A percentile compares a stretch with the other conserved stretches of the same genome.
Conservation (phyloP, 2,113 vertebrate genomes). For the Ictidomys tridecemlineatus region DNA sequence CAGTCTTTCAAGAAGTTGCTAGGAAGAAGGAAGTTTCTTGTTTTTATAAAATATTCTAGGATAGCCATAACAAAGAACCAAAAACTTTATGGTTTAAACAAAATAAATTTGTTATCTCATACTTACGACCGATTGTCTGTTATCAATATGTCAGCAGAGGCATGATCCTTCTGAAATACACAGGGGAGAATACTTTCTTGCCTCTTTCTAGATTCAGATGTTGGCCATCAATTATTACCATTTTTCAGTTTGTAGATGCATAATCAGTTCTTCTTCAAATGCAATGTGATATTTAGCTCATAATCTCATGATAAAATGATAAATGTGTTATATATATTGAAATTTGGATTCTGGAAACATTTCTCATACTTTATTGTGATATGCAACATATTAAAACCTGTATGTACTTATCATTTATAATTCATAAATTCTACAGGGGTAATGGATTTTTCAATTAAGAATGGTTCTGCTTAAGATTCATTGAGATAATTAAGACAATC, state of each 20-base stretch:
- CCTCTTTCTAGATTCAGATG: not conserved
- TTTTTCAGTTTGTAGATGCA: too few relatives aligned
- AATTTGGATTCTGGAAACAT: not conserved
- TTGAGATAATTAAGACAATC: slow-evolving; percentile 32
- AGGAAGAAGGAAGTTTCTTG: not conserved
- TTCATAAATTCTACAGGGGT: not conserved
- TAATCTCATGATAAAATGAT: not conserved
- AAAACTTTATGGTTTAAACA: not conserved
- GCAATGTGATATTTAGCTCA: not conserved
- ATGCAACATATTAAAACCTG: not conserved
- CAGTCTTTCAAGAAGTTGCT: not conserved
- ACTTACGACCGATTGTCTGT: not conserved
- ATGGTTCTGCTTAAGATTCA: slow-evolving; percentile 24
- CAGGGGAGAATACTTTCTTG: too few relatives aligned
- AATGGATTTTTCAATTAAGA: slow-evolving; percentile 64
- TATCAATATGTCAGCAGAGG: not conserved
- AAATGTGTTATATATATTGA: not conserved
- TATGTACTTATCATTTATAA: not conserved
- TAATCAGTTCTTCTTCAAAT: not conserved
- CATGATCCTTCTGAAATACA: not conserved
- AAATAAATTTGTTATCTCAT: not conserved
- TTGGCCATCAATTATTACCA: not conserved
- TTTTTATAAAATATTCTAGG: not conserved
- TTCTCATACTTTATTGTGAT: not conserved
- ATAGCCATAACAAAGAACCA: not conserved